Conservation (phyloP, 1,140 invertebrate species). For the Rhagoletis pomonella region DNA sequence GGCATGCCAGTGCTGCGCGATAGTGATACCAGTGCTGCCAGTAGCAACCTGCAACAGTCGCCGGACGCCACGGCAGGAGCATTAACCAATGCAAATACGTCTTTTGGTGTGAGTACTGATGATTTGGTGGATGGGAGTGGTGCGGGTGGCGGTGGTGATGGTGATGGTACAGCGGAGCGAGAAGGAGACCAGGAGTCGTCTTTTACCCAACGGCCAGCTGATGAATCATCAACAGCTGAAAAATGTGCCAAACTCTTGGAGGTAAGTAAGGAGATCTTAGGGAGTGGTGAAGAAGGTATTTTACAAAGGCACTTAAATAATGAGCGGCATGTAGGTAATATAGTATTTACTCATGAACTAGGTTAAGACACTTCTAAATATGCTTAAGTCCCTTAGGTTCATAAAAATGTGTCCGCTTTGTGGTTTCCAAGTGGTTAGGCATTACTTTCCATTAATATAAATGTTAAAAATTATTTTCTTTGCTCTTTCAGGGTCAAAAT, state of each 20-base stretch:
- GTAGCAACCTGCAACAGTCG: neutral
- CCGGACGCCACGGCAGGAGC: neutral
- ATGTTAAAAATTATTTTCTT: conserved; percentile 8
- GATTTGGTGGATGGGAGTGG: conserved; percentile 48
- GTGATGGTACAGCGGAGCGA: neutral
- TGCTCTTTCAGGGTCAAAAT: conserved; percentile 85
- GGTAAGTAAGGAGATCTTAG: conserved; percentile 18
- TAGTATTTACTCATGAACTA: too few species aligned
- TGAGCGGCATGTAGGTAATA: too few species aligned
- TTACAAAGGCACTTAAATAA: too few species aligned
- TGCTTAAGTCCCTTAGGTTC: too few species aligned
- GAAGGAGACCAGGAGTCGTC: conserved; percentile 60
- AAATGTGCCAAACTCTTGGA: conserved; percentile 23
- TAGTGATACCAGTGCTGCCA: neutral
- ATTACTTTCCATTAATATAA: neutral
- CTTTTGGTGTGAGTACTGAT: conserved; percentile 11
- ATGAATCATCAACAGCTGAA: conserved; percentile 63
- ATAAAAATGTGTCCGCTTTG: neutral
- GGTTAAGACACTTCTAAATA: too few species aligned
- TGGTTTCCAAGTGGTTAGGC: conserved; percentile 9
- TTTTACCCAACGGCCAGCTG: conserved; percentile 59
- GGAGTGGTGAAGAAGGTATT: neutral
- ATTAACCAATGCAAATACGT: conserved; percentile 12
- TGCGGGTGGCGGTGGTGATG: neutral
- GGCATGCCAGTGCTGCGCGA: neutral